A percentile compares a stretch with the other conserved stretches of the same genome.
Evolutionary conservation across 2,797 vertebrate genomes (phyloP).

Genomic region (Ispidina lecontei): DNA sequence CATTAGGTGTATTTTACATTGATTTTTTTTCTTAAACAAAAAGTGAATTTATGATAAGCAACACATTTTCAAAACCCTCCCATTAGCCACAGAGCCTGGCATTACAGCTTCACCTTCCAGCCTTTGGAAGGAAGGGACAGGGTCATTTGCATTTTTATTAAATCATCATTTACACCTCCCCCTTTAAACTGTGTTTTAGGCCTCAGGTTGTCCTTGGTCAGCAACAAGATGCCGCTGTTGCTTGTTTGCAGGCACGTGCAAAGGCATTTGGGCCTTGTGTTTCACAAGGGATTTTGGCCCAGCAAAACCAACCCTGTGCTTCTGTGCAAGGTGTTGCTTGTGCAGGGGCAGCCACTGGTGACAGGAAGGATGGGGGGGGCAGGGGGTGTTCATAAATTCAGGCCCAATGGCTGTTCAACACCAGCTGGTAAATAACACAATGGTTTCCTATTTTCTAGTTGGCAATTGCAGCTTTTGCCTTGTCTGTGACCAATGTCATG

Average conservation of each 20-base stretch:
- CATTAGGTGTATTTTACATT: neutral
- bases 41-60: conserved; percentile 33
- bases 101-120: neutral
- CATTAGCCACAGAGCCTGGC: neutral
- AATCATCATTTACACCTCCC: neutral
- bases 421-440: neutral
- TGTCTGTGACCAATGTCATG: neutral
- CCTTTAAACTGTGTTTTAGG: neutral
- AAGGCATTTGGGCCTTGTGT: neutral
- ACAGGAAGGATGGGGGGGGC: neutral
- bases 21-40: neutral
- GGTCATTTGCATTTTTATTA: neutral
- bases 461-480: no score
- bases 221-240: fast-evolving
- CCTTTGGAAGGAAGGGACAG: neutral
- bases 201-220: neutral
- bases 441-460: neutral
- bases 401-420: neutral
- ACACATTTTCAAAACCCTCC: neutral
- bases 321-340: neutral
- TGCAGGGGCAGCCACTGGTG: fast-evolving
- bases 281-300: neutral
- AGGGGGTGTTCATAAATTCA: neutral
- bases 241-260: fast-evolving
- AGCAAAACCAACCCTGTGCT: neutral